Base-by-base conservation (phyloP, 2,888 invertebrate genomes). In the Alviniconcha strummeri region DNA sequence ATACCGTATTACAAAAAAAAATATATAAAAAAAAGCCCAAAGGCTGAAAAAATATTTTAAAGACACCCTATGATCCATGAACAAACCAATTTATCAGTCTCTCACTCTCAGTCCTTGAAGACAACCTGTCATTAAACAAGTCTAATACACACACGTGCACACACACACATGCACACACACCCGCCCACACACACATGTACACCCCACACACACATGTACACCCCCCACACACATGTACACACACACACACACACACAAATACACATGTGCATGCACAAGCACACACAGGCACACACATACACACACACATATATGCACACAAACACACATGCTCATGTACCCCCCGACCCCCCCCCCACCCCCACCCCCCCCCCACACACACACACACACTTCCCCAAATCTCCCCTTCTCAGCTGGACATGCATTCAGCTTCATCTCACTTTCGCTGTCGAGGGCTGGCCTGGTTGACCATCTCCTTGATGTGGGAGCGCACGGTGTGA, bases 391-490 rank as follows among this genome's bases (percentile, higher is more conserved):
- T 36, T 11, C 36, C 78, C 15, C n/a, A 36, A 60, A 56, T n/a
- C 9, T 8, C 17, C 9, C 8, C 5, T n/a, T n/a, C n/a, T 71
- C n/a, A 11, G 8, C 71, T 71, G 9, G 1, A 64, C 9, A 9
- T 13, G 11, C 64, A 64, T 1, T 13, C 64, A 64, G 55, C 55
- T 54, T 9, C 15, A 8, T 19, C 57, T 67, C 69, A 83, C 80
- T 72, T 83, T n/a, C 36, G 36, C 8, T 6, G 52, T 13, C 69
- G 72, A 7, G 81, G 84, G 55, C 55, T 64, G 57, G 76, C 95
- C 82, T 97, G 97, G 92, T 96, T 96, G 56, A 98, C 96, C 95
- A 98, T 95, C 94, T 97, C 97, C 85, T 96, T 96, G 93, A 98
- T 94, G 80, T 98, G 97, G 90, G 96, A 96, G 57, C 98, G 95